Evolutionary conservation across 2,113 vertebrate genomes (phyloP), one percentile per base, ranked within the genome.

Genomic region (Panthera leo): DNA sequence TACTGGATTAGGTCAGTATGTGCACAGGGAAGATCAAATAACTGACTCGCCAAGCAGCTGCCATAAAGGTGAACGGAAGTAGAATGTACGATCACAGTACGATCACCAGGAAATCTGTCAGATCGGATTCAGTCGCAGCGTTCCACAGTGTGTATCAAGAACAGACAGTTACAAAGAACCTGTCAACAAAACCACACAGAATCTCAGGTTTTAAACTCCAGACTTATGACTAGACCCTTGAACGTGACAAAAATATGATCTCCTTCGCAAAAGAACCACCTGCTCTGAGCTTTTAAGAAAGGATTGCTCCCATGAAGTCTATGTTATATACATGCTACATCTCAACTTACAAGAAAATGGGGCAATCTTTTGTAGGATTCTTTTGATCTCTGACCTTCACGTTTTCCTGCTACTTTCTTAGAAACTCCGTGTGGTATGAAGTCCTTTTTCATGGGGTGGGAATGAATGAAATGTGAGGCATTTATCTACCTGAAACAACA

Each of bases 31-130:
- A 87, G 31, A 71, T 19, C 12, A 31, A 11, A 23, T n/a, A 21
- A 58, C 61, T 25, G 84, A 3, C 7, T 7, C 16, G 27, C 21
- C 16, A 68, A 53, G 48, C 21, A 73, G 55, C 31, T 4, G 13
- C 27, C 4, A 5, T 45, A 21, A 58, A 51, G 48, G 10, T 29
- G 27, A 92, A 42, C 5, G 5, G 2, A 85, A 73, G 9, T 31
- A 1, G 7, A 45, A 23, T 70, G 1, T 51, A 55, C 48, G 36
- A 13, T 18, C 21, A 5, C 5, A 10, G 7, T 0, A 34, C 0
- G 18, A 42, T 14, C n/a, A 39, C 82, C 13, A 67, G 63, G 25
- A 91, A 42, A 12, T 39, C 7, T 5, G 39, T 68, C 51, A 36
- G 27, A 14, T 11, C 4, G 53, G 18, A n/a, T 10, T 16, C 19